Conservation (phyloP, 1,140 invertebrate species). For the Palaemon carinicauda region DNA sequence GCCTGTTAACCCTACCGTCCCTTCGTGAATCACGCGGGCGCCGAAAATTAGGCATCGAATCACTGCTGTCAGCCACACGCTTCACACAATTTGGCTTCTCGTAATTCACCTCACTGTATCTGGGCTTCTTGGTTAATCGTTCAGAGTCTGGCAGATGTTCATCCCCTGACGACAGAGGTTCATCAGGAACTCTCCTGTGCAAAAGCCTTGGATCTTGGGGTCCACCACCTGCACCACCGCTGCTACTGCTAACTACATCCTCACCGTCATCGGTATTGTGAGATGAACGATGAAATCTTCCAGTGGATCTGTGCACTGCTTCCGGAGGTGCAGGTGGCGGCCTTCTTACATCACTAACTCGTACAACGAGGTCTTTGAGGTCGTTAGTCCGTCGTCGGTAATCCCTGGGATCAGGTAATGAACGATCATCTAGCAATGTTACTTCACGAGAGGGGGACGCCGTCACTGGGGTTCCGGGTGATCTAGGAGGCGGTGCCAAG, state of each 20-base stretch:
- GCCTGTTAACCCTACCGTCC: conserved; percentile 15
- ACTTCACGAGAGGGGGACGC: conserved; percentile 56
- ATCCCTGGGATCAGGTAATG: conserved; percentile 50
- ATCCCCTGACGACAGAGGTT: conserved; percentile 53
- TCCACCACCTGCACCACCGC: conserved; percentile 33
- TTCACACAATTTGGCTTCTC: conserved; percentile 56
- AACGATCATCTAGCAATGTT: conserved; percentile 55
- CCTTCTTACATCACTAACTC: conserved; percentile 55
- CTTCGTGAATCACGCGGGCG: conserved; percentile 52
- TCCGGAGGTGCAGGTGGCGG: conserved; percentile 49
- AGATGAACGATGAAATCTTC: conserved; percentile 23
- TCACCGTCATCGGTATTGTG: conserved; percentile 47
- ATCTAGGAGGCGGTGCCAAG: conserved; percentile 47
- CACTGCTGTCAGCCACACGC: conserved; percentile 48
- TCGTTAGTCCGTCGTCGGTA: conserved; percentile 54
- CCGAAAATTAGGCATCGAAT: conserved; percentile 46
- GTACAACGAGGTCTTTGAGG: conserved; percentile 56
- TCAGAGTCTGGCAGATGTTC: conserved; percentile 41
- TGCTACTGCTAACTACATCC: conserved; percentile 39
- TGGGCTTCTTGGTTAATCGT: conserved; percentile 44
- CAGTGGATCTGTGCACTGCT: conserved; percentile 36
- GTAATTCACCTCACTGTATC: conserved; percentile 40
- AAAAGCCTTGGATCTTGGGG: conserved; percentile 55
- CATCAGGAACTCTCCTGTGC: conserved; percentile 35
- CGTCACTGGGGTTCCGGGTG: conserved; percentile 56